These are phyloP conservation scores for Poeciliopsis presidionis DNA, from an alignment of 2,797 vertebrate species.

Conservation along the genomic window DNA sequence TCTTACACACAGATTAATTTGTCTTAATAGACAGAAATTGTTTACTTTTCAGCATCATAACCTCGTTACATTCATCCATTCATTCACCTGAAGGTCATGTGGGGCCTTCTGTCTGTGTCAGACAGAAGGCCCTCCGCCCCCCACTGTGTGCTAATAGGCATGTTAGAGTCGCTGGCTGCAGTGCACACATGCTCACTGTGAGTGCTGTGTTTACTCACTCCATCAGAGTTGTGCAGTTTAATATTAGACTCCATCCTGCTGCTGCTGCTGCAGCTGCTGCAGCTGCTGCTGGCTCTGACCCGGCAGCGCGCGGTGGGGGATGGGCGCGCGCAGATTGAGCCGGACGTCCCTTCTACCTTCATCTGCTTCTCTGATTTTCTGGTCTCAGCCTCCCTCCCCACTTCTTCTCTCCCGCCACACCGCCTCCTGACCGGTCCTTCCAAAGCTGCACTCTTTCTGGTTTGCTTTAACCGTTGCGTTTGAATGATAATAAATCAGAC, in stretches of 20 bases:
- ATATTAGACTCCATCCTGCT: slow-evolving; percentile 65
- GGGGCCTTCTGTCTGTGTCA: slow-evolving; percentile 29
- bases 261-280: slow-evolving; percentile 45
- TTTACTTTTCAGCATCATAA: neutral
- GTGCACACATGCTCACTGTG: slow-evolving; percentile 3
- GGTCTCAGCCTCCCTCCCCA: neutral
- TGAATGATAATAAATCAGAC: slow-evolving; percentile 2
- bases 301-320: slow-evolving; percentile 44
- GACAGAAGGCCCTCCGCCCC: slow-evolving; percentile 50
- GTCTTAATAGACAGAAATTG: neutral
- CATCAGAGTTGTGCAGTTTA: slow-evolving; percentile 52
- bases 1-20: neutral
- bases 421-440: slow-evolving; percentile 26
- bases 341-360: slow-evolving; percentile 4
- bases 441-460: neutral
- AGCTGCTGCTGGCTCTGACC: slow-evolving; percentile 49
- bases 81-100: slow-evolving; percentile 1
- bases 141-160: slow-evolving; percentile 51
- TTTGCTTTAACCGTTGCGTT: neutral
- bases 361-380: slow-evolving; percentile 2
- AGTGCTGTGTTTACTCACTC: neutral
- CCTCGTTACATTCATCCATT: neutral
- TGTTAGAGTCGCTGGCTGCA: slow-evolving; percentile 37
- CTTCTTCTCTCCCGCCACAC: slow-evolving; percentile 18
- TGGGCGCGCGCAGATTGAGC: slow-evolving; percentile 25